A percentile compares a stretch with the other conserved stretches of the same genome.
Evolutionary conservation across 2,888 invertebrate species (phyloP).

Genomic region (Sphecodes monilicornis): DNA sequence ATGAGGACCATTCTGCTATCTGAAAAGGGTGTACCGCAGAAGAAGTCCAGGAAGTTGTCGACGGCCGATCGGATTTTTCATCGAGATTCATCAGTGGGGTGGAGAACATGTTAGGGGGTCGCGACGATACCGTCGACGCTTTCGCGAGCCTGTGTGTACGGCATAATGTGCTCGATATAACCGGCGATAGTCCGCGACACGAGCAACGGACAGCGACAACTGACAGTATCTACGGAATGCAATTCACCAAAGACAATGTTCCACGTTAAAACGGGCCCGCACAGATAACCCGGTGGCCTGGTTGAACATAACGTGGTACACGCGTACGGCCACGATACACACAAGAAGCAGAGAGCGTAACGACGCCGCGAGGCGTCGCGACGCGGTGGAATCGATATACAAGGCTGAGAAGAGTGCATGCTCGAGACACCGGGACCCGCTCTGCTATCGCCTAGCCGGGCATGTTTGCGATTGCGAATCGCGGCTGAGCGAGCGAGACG

Average conservation of each 20-base stretch:
- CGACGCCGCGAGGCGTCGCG: constrained; percentile 21
- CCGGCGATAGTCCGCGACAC: constrained; percentile 49
- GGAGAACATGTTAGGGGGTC: constrained; percentile 3
- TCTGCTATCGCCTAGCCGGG: neutral
- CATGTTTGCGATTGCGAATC: constrained; percentile 47
- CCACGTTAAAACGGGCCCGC: constrained; percentile 69
- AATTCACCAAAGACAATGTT: constrained; percentile 72
- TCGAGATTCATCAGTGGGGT: neutral
- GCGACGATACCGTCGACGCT: constrained; percentile 20
- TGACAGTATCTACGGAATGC: constrained; percentile 67
- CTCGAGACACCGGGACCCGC: constrained; percentile 17
- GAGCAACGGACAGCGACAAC: constrained; percentile 59
- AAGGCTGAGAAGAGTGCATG: constrained; percentile 46
- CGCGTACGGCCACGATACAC: constrained; percentile 16
- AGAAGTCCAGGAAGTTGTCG: neutral
- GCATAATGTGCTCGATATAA: constrained; percentile 62
- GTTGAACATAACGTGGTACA: constrained; percentile 57
- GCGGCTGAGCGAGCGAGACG: constrained; percentile 4
- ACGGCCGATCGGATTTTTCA: neutral
- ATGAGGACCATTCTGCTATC: neutral
- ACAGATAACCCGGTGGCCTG: constrained; percentile 70
- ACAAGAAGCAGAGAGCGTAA: constrained; percentile 25
- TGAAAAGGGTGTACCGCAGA: neutral
- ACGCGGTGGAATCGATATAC: constrained; percentile 61
- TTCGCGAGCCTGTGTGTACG: constrained; percentile 33